Evolutionary conservation across 2,888 invertebrate genomes (phyloP), one percentile per base, ranked within the genome.

Genomic region (Luperina testacea): DNA sequence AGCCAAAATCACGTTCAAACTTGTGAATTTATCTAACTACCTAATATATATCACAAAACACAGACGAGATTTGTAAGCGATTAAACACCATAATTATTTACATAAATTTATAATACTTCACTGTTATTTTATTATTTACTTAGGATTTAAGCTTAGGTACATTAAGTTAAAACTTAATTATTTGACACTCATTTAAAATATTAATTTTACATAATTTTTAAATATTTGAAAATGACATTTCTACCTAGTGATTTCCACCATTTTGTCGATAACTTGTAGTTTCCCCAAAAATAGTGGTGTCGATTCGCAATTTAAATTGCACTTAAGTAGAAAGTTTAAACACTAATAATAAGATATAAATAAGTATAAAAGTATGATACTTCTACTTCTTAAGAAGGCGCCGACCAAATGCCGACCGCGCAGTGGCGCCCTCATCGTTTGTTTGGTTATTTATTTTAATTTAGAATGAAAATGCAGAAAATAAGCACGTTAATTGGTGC

Each of bases 41-140:
- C 13, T 73, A 84, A 70, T 67, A 61, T 38, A 82, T 92, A 93
- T 93, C 93, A 94, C 94, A 94, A 93, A 93, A 94, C 92, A 94
- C 91, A 94, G 93, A 93, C 91, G 91, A 92, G 86, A 89, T 92
- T 90, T 88, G 87, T 77, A 91, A 92, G 91, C 92, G 84, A 90
- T 89, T 90, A 83, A 87, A 82, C 67, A 78, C 78, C 78, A 83
- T 78, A 73, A 80, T 74, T 88, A 83, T 85, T 83, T 86, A 87
- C 75, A 87, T 80, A 80, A 80, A 80, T 82, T 85, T 84, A 81
- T 79, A 84, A 78, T 84, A 88, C 77, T 86, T 85, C 76, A 88
- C 84, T 84, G 77, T 85, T 88, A 87, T 76, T 85, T 84, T 74
- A 86, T 83, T 83, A 79, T 86, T 80, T 53, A 73, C 74, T 86